phyloP scores from a whole-genome alignment of 2,888 invertebrate species.

The Metacarcinus magister region DNA sequence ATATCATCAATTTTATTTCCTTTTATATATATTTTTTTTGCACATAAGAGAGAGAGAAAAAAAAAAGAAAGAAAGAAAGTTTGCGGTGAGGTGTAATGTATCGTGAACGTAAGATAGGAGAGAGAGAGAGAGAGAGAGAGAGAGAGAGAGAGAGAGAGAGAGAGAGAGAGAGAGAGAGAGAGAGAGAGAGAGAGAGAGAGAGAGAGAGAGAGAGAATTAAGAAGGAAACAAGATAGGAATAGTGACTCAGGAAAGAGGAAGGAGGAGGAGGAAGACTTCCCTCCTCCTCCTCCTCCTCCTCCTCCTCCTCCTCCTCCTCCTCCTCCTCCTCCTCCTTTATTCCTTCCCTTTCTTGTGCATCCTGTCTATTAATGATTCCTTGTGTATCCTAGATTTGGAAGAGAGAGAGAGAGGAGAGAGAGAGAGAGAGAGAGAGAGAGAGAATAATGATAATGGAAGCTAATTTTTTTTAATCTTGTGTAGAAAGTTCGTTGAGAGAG shows the following conservation, averaged over 20 bases:
- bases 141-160: constrained; percentile 43
- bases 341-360: neutral
- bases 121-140: neutral
- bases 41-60: too few relatives aligned
- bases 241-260: too few relatives aligned
- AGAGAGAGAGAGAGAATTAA: neutral
- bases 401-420: too few relatives aligned
- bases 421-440: constrained; percentile 22
- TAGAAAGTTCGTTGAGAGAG: neutral
- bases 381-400: neutral
- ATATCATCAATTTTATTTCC: too few relatives aligned
- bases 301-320: neutral
- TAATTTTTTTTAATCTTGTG: neutral
- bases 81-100: too few relatives aligned
- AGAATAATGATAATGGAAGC: neutral
- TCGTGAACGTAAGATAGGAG: neutral
- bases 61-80: too few relatives aligned
- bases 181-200: neutral
- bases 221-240: neutral
- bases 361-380: neutral
- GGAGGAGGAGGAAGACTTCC: too few relatives aligned
- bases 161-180: neutral
- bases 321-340: neutral
- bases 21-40: too few relatives aligned
- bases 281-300: neutral